Evolutionary conservation across 2,113 vertebrate genomes (phyloP).

Genomic region (Poeciliopsis retropinna): DNA sequence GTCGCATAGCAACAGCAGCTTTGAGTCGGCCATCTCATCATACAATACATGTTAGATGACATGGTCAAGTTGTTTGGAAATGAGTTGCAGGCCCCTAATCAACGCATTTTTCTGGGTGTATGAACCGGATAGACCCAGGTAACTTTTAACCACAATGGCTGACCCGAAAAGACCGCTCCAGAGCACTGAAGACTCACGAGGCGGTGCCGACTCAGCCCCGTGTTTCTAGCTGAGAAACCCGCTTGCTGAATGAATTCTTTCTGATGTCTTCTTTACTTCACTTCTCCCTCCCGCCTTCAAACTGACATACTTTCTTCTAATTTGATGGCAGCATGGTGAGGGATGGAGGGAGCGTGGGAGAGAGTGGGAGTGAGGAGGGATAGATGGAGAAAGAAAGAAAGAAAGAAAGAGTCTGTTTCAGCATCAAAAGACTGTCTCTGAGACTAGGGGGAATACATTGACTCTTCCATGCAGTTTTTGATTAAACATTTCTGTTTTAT

Average conservation of each 20-base stretch:
- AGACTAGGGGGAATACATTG: conserved; percentile 62
- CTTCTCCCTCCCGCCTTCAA: conserved; percentile 57
- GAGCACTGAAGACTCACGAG: conserved; percentile 6
- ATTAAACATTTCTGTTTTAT: conserved; percentile 65
- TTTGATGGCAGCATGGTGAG: conserved; percentile 61
- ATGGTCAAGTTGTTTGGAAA: background rate
- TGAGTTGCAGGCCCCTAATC: conserved; percentile 4
- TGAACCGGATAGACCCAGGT: conserved; percentile 9
- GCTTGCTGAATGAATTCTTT: conserved; percentile 72
- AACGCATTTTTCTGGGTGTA: background rate
- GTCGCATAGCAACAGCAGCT: conserved; percentile 64
- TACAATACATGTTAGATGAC: conserved; percentile 1
- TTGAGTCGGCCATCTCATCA: conserved; percentile 4
- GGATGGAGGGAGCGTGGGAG: conserved; percentile 61
- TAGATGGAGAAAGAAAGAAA: conserved; percentile 58
- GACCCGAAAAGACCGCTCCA: conserved; percentile 42
- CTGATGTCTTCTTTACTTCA: conserved; percentile 66
- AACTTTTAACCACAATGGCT: conserved; percentile 5
- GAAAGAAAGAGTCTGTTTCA: conserved; percentile 60
- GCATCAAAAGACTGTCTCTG: conserved; percentile 68
- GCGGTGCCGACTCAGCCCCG: conserved; percentile 16
- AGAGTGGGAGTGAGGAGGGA: conserved; percentile 52
- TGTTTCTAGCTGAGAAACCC: conserved; percentile 43
- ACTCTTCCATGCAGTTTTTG: conserved; percentile 63
- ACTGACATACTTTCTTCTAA: conserved; percentile 77